These are phyloP conservation scores for Micronycteris hirsuta DNA, from an alignment of 2,113 vertebrate species.

Conservation along the genomic window DNA sequence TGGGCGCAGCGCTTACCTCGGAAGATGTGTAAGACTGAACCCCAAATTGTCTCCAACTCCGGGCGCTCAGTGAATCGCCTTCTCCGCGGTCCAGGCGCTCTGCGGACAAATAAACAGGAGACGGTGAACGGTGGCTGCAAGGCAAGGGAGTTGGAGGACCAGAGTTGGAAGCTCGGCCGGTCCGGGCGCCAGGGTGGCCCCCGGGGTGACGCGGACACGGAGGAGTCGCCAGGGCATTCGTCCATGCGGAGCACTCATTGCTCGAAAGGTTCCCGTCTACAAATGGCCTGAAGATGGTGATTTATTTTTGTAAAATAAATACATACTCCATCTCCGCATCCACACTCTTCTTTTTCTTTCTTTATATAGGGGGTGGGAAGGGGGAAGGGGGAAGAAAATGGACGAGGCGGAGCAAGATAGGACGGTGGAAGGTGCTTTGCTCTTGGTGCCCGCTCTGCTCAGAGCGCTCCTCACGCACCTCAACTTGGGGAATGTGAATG, in stretches of 20 bases:
- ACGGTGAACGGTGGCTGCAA: slow-evolving; percentile 60
- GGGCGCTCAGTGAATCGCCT: slow-evolving; percentile 50
- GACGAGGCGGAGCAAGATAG: background rate
- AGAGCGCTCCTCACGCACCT: slow-evolving; percentile 60
- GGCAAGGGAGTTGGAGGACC: slow-evolving; percentile 41
- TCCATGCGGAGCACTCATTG: slow-evolving; percentile 57
- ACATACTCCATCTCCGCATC: slow-evolving; percentile 63
- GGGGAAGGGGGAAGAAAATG: background rate
- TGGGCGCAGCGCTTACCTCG: slow-evolving; percentile 76
- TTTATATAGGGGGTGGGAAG: background rate
- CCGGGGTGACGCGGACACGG: slow-evolving; percentile 33
- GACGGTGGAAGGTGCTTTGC: slow-evolving; percentile 61
- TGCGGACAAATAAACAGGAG: slow-evolving; percentile 80
- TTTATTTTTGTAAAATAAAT: slow-evolving; percentile 73
- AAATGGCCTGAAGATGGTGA: slow-evolving; percentile 58
- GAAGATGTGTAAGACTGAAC: slow-evolving; percentile 51
- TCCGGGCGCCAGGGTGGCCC: slow-evolving; percentile 37
- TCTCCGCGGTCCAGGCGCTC: slow-evolving; percentile 71
- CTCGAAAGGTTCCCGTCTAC: slow-evolving; percentile 62
- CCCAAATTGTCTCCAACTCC: slow-evolving; percentile 53
- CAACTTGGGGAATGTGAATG: slow-evolving; percentile 79
- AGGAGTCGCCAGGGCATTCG: slow-evolving; percentile 62
- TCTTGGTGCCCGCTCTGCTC: background rate
- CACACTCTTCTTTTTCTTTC: slow-evolving; percentile 44
- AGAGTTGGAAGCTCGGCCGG: background rate